Conservation (phyloP, 2,797 vertebrate species). For the Sebastes melanostomus region DNA sequence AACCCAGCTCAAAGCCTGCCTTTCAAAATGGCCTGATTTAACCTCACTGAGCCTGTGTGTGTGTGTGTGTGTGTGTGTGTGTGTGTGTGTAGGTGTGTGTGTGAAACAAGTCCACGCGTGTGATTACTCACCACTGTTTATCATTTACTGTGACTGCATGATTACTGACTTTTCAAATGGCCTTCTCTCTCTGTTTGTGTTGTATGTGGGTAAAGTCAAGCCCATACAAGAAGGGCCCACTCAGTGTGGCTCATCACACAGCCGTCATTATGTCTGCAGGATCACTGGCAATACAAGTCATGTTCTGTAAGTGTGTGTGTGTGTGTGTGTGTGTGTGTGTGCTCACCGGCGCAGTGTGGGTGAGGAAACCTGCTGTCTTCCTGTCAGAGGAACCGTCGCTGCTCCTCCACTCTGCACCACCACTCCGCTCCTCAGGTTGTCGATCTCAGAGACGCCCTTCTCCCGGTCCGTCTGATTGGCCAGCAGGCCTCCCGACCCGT, state of each 20-base stretch:
- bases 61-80: slow-evolving; percentile 6
- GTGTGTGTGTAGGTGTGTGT: slow-evolving; percentile 4
- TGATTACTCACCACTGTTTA: slow-evolving; percentile 56
- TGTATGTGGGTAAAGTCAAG: slow-evolving; percentile 38
- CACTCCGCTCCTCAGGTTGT: slow-evolving; percentile 87
- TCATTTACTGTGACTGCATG: slow-evolving; percentile 30
- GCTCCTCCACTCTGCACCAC: slow-evolving; percentile 80
- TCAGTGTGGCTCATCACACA: slow-evolving; percentile 27
- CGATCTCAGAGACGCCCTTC: slow-evolving; percentile 91
- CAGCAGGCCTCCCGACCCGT: slow-evolving; percentile 81
- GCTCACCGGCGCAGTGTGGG: slow-evolving; percentile 95
- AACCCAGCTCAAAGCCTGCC: slow-evolving; percentile 56
- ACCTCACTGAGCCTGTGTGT: slow-evolving; percentile 31
- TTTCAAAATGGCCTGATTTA: slow-evolving; percentile 64
- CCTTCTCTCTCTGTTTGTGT: slow-evolving; percentile 1
- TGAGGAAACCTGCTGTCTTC: slow-evolving; percentile 93
- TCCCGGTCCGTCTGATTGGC: slow-evolving; percentile 97
- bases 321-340: slow-evolving; percentile 23
- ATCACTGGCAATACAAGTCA: neutral
- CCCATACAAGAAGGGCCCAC: slow-evolving; percentile 32
- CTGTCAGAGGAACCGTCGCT: slow-evolving; percentile 79
- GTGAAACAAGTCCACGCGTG: slow-evolving; percentile 57
- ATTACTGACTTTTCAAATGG: slow-evolving; percentile 41
- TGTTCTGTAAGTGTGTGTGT: neutral
- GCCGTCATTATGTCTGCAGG: slow-evolving; percentile 24